Percentiles rank a stretch among this genome's conserved stretches.
phyloP scores from a whole-genome alignment of 2,888 invertebrate species.

The Ormyrus nitidulus region DNA sequence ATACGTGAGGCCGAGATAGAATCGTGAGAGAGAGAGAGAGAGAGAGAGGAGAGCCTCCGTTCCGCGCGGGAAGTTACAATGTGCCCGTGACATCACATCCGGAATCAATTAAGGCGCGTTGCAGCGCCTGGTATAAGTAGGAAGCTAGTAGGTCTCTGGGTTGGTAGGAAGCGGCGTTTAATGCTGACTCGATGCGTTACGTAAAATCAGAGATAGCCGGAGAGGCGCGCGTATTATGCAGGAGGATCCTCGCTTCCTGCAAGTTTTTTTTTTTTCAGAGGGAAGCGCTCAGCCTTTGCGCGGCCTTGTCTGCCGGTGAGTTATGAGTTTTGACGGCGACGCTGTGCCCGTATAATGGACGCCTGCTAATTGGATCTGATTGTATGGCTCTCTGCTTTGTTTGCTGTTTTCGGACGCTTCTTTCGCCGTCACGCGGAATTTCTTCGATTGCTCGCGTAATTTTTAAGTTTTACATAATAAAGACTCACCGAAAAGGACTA shows the following conservation, averaged over 20 bases:
- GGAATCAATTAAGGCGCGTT: slow-evolving; percentile 46
- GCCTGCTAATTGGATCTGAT: too few species aligned
- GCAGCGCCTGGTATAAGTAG: slow-evolving; percentile 61
- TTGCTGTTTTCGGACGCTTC: too few species aligned
- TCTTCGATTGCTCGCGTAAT: too few species aligned
- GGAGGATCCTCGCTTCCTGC: slow-evolving; percentile 1
- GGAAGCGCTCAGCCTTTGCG: too few species aligned
- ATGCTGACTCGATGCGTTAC: not conserved
- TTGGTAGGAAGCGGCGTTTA: slow-evolving; percentile 58
- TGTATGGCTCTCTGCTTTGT: too few species aligned
- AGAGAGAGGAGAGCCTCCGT: slow-evolving; percentile 14
- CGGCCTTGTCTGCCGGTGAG: too few species aligned
- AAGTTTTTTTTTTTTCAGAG: not conserved
- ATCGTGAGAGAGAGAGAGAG: slow-evolving; percentile 33
- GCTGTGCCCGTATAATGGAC: not conserved
- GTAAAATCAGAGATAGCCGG: slow-evolving; percentile 2
- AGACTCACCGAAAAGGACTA: too few species aligned
- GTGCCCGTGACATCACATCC: slow-evolving; percentile 71
- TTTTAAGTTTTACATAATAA: too few species aligned
- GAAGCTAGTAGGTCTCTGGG: slow-evolving; percentile 68
- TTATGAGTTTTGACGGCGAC: not conserved
- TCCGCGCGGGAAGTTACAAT: slow-evolving; percentile 69
- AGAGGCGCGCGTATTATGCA: not conserved
- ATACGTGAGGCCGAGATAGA: slow-evolving; percentile 16
- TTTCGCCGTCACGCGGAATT: too few species aligned